Evolutionary conservation across 1,140 invertebrate genomes (phyloP).

Genomic region (Hyles vespertilio): DNA sequence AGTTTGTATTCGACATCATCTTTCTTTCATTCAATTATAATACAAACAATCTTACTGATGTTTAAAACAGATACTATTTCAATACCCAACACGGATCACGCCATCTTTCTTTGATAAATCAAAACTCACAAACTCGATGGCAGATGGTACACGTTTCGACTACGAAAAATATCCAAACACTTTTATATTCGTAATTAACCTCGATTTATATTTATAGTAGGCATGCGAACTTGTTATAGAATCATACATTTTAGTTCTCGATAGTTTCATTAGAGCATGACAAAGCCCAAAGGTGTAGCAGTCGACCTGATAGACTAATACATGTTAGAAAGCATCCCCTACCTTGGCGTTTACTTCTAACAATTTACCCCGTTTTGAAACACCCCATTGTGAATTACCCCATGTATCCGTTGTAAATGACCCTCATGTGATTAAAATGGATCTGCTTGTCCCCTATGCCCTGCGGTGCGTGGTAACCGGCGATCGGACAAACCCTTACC

Average conservation of each 20-base stretch:
- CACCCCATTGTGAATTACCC: background rate
- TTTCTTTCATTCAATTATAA: no score
- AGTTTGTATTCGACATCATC: no score
- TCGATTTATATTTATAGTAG: background rate
- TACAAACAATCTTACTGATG: no score
- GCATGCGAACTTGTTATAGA: constrained; percentile 2
- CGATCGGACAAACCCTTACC: constrained; percentile 42
- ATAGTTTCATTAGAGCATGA: background rate
- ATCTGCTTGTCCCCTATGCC: constrained; percentile 70
- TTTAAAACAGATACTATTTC: no score
- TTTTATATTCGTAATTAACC: no score
- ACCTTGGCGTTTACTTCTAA: constrained; percentile 18
- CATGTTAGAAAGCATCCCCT: constrained; percentile 10
- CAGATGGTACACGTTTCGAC: no score
- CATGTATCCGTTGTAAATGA: constrained; percentile 18
- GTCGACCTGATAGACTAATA: constrained; percentile 3
- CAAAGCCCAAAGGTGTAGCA: constrained; percentile 18
- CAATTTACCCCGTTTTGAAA: constrained; percentile 1
- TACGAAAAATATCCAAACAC: no score
- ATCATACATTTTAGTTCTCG: constrained; percentile 1
- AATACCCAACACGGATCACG: no score
- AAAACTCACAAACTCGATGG: no score
- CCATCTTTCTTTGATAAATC: no score
- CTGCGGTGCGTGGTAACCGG: constrained; percentile 55
- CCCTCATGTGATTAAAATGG: constrained; percentile 51